Percentiles rank a stretch among this genome's conserved stretches.
These are phyloP conservation scores for Mycalesis mineus DNA, from an alignment of 2,888 invertebrate genomes.

Conservation along the genomic window DNA sequence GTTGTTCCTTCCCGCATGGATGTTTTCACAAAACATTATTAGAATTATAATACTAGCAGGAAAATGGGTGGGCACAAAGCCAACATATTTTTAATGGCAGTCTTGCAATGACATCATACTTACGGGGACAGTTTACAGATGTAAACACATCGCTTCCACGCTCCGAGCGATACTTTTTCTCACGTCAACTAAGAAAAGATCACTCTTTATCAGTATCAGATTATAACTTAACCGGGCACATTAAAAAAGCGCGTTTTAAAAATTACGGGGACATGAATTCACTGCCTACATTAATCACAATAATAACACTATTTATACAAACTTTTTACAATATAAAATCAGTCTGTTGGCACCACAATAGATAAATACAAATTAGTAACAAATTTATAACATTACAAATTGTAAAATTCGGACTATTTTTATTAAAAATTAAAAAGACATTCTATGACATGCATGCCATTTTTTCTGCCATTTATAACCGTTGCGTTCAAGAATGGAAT, in stretches of 20 bases:
- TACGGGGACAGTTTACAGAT: conserved; percentile 67
- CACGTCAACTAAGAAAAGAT: conserved; percentile 29
- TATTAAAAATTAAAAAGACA: conserved; percentile 56
- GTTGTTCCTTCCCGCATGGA: conserved; percentile 60
- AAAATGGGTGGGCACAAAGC: conserved; percentile 77
- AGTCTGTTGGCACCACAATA: conserved; percentile 44
- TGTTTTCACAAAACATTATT: conserved; percentile 56
- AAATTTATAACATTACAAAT: conserved; percentile 35
- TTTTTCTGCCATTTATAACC: conserved; percentile 55
- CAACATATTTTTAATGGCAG: conserved; percentile 72
- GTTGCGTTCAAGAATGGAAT: conserved; percentile 57
- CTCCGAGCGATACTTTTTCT: conserved; percentile 43
- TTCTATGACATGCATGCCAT: conserved; percentile 73
- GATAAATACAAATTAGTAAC: conserved; percentile 30
- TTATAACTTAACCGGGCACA: conserved; percentile 28
- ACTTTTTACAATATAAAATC: conserved; percentile 37
- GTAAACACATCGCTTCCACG: conserved; percentile 73
- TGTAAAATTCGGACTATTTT: conserved; percentile 50
- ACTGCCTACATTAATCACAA: conserved; percentile 65
- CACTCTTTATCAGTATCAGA: conserved; percentile 18
- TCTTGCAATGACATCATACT: conserved; percentile 76
- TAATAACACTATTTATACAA: conserved; percentile 38
- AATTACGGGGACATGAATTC: conserved; percentile 62
- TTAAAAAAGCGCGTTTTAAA: conserved; percentile 46
- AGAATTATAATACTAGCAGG: conserved; percentile 59